Evolutionary conservation across 1,140 invertebrate genomes (phyloP), one percentile per base, ranked within the genome.

Genomic region (Drosophila cardini): DNA sequence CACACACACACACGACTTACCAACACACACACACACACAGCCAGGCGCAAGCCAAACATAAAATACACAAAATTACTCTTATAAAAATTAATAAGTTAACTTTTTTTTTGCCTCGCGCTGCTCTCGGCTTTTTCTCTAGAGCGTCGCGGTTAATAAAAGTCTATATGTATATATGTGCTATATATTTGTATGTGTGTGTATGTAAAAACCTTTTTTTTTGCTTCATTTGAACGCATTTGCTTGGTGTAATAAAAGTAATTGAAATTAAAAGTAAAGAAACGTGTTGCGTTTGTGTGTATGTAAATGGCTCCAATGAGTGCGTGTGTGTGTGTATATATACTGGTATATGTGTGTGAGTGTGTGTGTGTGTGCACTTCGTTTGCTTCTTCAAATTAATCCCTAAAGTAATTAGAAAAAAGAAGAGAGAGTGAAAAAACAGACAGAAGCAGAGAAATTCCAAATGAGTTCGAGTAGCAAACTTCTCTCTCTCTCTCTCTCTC

Each of bases 211-310:
- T 73, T 60, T 80, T 74, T 68, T 76, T 77, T 81, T 75, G 78
- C 84, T 81, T 90, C 84, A 89, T 90, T 90, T 90, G 77, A 80
- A 71, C 85, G 68, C 85, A 80, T 90, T 89, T 89, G 77, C 60
- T 73, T 42, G 60, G 73, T 77, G 78, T 82, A 90, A 85, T 90
- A 90, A 90, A 90, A 79, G 86, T 90, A 90, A 90, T 90, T 90
- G 85, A 90, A 90, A 90, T 90, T 90, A 90, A 90, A 90, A 90
- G 85, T 90, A 79, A 90, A 90, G 86, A 90, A 90, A 90, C 86
- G 85, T 90, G 85, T 90, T 90, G 85, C 84, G 70, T 52, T 48
- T 52, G 13, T 30, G 30, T 57, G 45, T 61, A 61, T 43, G 63
- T 81, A 60, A 60, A 60, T 60, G 38, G 57, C 57, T n/a, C 38